phyloP scores from a whole-genome alignment of 1,140 invertebrate genomes.

The Calephelis virginiensis region DNA sequence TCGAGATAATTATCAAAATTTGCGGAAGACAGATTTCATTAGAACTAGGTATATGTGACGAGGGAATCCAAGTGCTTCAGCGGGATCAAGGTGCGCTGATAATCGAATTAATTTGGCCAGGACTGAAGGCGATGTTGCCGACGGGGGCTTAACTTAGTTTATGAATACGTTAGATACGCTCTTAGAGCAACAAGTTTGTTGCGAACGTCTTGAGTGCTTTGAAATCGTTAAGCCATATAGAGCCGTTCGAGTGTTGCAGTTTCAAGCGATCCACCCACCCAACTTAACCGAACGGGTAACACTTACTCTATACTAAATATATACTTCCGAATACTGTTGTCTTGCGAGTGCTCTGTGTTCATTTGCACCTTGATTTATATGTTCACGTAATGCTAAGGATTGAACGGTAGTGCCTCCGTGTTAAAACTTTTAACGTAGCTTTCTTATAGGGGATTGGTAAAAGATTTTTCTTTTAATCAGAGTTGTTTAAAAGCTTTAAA shows the following conservation, averaged over 20 bases:
- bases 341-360: constrained; percentile 7
- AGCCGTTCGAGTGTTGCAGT: constrained; percentile 47
- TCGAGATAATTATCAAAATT: background rate
- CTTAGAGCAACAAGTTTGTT: constrained; percentile 73
- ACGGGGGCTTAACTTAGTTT: constrained; percentile 72
- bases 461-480: background rate
- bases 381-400: background rate
- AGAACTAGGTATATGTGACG: constrained; percentile 43
- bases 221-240: constrained; percentile 66
- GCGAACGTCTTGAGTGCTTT: constrained; percentile 70
- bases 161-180: constrained; percentile 68
- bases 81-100: constrained; percentile 68
- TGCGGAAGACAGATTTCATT: constrained; percentile 13
- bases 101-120: constrained; percentile 72
- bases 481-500: too few relatives aligned
- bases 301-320: constrained; percentile 27
- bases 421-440: background rate
- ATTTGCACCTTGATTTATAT: background rate
- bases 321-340: constrained; percentile 5
- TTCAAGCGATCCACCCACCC: constrained; percentile 32
- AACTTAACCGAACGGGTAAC: constrained; percentile 39
- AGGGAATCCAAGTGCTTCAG: constrained; percentile 63
- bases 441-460: background rate
- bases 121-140: constrained; percentile 61
- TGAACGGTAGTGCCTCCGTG: background rate